These are phyloP conservation scores for Acleris sparsana DNA, from an alignment of 2,888 invertebrate species.

Conservation along the genomic window DNA sequence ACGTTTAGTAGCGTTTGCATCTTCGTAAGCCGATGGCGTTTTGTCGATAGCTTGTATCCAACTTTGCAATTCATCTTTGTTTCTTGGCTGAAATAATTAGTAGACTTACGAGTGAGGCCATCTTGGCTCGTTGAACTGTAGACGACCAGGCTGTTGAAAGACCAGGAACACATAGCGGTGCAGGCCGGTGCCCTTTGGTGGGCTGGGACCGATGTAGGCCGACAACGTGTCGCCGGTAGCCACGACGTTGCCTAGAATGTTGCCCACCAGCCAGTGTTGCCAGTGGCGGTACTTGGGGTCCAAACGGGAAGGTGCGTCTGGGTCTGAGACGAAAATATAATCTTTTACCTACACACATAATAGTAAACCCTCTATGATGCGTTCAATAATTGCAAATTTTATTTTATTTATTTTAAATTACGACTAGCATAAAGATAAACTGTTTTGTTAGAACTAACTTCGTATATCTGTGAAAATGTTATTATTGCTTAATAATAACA, in stretches of 20 bases:
- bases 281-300: slow-evolving; percentile 92
- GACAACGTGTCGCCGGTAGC: slow-evolving; percentile 88
- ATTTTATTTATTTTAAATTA: too few species aligned
- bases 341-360: too few species aligned
- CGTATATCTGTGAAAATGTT: too few species aligned
- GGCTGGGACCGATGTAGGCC: slow-evolving; percentile 93
- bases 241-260: slow-evolving; percentile 89
- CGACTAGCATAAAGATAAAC: too few species aligned
- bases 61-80: too few species aligned
- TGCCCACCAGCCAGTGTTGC: slow-evolving; percentile 96
- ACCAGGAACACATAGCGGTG: slow-evolving; percentile 92
- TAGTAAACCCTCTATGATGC: too few species aligned
- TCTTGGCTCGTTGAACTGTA: slow-evolving; percentile 81
- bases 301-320: slow-evolving; percentile 94
- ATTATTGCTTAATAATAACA: too few species aligned
- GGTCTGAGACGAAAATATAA: slow-evolving; percentile 82
- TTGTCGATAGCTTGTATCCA: too few species aligned
- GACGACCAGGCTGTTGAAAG: slow-evolving; percentile 87
- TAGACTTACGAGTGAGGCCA: slow-evolving; percentile 77
- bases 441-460: too few species aligned
- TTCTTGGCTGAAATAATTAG: background rate
- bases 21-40: too few species aligned
- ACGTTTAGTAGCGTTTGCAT: too few species aligned
- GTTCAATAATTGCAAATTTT: too few species aligned
- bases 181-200: slow-evolving; percentile 89